Base-by-base conservation (phyloP, 2,113 vertebrate species). In the Seriola aureovittata region DNA sequence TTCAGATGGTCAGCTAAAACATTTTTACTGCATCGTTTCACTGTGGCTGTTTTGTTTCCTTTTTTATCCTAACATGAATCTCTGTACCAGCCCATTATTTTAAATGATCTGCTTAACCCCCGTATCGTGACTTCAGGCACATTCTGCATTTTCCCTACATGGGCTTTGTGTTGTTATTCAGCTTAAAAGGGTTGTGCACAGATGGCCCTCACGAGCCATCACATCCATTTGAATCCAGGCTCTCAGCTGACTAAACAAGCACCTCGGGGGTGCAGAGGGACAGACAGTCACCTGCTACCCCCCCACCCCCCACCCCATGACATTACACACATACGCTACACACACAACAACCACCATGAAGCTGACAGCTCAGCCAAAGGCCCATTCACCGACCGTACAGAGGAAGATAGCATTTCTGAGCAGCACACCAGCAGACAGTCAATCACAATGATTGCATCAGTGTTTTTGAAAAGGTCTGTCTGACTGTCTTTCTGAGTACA, bases 201-300 rank as follows among this genome's bases (percentile, higher is more conserved):
- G 85, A 89, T 87, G 87, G 81, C 67, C 81, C 69, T 85, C 69
- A 66, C 66, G 3, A 76, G 85, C 62, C 81, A 82, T 84, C 75
- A 46, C 88, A 78, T 89, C 81, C 80, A 88, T 81, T 84, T 74
- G 79, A 89, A 81, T 81, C 72, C 55, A 40, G 78, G 73, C 81
- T 84, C 75, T 90, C 86, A 88, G 86, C 88, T 90, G 87, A 90
- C 86, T 88, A 93, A 89, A 92, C 77, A 91, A 81, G 76, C 55
- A 81, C 83, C 81, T 88, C 40, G 4, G 84, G 75, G 84, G 25
- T 78, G 74, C 68, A 21, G 73, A 36, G 79, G 63, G 46, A 76
- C 59, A 80, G 52, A 67, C 81, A 73, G 81, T 90, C 87, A 89
- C 91, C 83, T 88, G 80, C 87, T 57, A 59, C 58, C 58, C 50